phyloP scores from a whole-genome alignment of 1,140 invertebrate genomes.

The Heliconius melpomene region DNA sequence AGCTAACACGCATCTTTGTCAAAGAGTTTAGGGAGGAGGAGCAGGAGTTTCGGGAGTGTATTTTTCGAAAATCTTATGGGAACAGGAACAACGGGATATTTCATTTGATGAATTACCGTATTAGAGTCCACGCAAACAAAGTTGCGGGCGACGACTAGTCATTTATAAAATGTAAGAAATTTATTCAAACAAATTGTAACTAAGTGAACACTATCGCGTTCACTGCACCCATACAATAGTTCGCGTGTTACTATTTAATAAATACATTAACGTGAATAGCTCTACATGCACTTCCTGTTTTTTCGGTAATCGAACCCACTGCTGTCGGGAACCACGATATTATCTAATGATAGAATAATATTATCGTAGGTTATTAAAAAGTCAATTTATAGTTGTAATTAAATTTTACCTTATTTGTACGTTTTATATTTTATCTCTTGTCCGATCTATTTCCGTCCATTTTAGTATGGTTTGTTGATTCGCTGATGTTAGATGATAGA shows the following conservation, averaged over 20 bases:
- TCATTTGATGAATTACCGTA: no score
- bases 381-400: constrained; percentile 8
- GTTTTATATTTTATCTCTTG: background rate
- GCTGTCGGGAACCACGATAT: constrained; percentile 12
- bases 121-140: no score
- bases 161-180: no score
- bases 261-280: constrained; percentile 58
- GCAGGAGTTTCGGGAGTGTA: no score
- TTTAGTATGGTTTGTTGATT: background rate
- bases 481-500: background rate
- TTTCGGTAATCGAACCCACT: constrained; percentile 36
- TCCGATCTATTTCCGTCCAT: background rate
- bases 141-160: no score
- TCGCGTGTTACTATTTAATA: constrained; percentile 62
- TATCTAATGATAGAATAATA: constrained; percentile 11
- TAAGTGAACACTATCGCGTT: background rate
- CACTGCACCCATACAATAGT: constrained; percentile 17
- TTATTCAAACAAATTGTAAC: no score
- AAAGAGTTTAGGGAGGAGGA: no score
- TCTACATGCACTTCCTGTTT: constrained; percentile 46
- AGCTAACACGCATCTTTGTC: no score
- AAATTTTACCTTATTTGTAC: constrained; percentile 9
- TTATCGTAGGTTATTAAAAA: constrained; percentile 9
- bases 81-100: no score
- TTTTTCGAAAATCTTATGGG: no score